Evolutionary conservation across 37 sponge, comb jelly and placozoan genomes (phyloP).

Genomic region (Chondrosia reniformis): DNA sequence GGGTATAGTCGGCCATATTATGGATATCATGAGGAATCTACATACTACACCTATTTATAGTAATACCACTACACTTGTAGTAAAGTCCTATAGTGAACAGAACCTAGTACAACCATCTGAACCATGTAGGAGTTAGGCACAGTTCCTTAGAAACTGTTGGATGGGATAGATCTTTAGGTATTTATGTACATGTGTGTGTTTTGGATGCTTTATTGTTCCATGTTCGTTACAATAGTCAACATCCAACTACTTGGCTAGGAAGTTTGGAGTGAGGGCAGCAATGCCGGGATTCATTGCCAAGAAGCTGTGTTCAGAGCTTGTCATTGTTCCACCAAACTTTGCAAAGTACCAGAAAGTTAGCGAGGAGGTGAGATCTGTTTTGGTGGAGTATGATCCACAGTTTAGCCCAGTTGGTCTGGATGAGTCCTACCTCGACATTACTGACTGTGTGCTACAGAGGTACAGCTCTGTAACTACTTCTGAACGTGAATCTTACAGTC

Average conservation of each 20-base stretch:
- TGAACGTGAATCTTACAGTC: background rate
- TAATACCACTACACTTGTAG: too few species aligned
- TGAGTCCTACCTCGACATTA: slow-evolving; percentile 83
- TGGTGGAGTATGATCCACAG: slow-evolving; percentile 77
- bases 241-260: slow-evolving; percentile 91
- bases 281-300: slow-evolving; percentile 98
- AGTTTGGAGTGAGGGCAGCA: slow-evolving; percentile 91
- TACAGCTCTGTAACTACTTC: background rate
- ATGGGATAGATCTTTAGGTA: too few species aligned
- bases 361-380: slow-evolving; percentile 56
- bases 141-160: too few species aligned
- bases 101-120: too few species aligned
- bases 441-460: slow-evolving; percentile 45
- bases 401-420: slow-evolving; percentile 80
- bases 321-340: slow-evolving; percentile 71
- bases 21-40: too few species aligned
- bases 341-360: slow-evolving; percentile 73
- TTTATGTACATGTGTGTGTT: too few species aligned
- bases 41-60: too few species aligned
- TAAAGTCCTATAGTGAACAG: too few species aligned
- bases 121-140: too few species aligned
- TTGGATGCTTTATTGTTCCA: too few species aligned
- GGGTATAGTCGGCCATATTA: too few species aligned
- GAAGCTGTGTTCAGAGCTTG: slow-evolving; percentile 89
- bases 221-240: slow-evolving; percentile 75